Base-by-base conservation (phyloP, 2,888 invertebrate genomes). In the Habroteleia sp. region DNA sequence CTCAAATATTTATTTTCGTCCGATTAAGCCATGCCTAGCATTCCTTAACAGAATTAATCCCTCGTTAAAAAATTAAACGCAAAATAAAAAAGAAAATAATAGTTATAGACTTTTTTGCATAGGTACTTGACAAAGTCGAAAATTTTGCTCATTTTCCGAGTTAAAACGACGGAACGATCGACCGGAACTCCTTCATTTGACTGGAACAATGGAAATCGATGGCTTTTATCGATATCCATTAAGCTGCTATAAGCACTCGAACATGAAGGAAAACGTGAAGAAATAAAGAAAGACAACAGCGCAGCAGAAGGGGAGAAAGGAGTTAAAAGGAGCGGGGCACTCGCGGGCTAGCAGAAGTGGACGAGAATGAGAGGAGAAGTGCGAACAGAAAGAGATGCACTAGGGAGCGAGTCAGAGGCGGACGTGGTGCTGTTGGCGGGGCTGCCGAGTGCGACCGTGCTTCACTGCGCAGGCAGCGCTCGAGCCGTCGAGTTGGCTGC, bases 391-490 rank as follows among this genome's bases (percentile, higher is more conserved):
- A 46, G 65, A 37, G 44, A 71, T 13, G 37, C 50, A 10, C 8
- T 3, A 33, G 7, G 16, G 16, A 72, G 63, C 35, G 72, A 65
- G 72, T 63, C 29, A n/a, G n/a, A n/a, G 41, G 48, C 72, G 29
- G 58, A 16, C 44, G 23, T 44, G 42, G 48, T 39, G 71, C 46
- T 29, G 66, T 39, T 60, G 66, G 74, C 63, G 50, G 75, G 71
- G 76, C 65, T 58, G 69, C 63, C 72, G 41, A 69, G 29, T 20
- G 48, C 77, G 76, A 62, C 77, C 77, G 79, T 78, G 80, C 77
- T 80, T 80, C 81, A 79, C 80, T 82, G 82, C 82, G 84, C 82
- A 80, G 79, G 77, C 77, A 80, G 78, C 78, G 60, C 78, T 79
- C 78, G 78, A 65, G 71, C 75, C 63, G 76, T 74, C 63, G 69